Evolutionary conservation across 2,113 vertebrate genomes (phyloP).

Genomic region (Aviceda subcristata): DNA sequence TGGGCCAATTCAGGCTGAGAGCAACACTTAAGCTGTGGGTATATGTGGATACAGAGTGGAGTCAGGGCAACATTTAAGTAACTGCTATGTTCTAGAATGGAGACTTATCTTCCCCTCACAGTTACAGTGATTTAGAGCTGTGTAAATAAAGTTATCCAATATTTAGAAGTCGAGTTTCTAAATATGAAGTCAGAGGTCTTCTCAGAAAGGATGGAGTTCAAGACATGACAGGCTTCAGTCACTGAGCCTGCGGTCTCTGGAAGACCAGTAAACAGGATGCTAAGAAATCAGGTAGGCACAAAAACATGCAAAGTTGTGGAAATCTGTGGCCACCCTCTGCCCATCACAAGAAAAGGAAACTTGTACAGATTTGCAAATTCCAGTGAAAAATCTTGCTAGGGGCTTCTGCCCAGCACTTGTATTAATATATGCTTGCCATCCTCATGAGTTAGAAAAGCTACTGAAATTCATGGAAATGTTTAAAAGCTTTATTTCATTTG

Average conservation of each 20-base stretch:
- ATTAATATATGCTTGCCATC: neutral
- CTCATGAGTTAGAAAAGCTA: neutral
- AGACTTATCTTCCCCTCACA: neutral
- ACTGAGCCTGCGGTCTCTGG: neutral
- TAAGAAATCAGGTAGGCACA: neutral
- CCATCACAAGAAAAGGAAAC: neutral
- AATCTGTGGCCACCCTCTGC: neutral
- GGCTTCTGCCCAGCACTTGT: neutral
- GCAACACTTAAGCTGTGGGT: neutral
- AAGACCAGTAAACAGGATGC: neutral
- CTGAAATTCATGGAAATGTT: neutral
- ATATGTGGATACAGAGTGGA: neutral
- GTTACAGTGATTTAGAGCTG: neutral
- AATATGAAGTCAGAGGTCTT: neutral
- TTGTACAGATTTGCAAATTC: neutral
- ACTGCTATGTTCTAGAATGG: neutral
- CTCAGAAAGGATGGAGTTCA: neutral
- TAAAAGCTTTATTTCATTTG: neutral
- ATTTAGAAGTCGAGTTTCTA: neutral
- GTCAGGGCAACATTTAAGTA: neutral
- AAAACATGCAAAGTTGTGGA: neutral
- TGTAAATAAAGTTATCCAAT: neutral
- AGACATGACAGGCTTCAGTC: neutral
- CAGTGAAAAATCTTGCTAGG: neutral
- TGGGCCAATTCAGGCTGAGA: neutral